Evolutionary conservation across 2,888 invertebrate genomes (phyloP).

Genomic region (Agonopterix heracliana): DNA sequence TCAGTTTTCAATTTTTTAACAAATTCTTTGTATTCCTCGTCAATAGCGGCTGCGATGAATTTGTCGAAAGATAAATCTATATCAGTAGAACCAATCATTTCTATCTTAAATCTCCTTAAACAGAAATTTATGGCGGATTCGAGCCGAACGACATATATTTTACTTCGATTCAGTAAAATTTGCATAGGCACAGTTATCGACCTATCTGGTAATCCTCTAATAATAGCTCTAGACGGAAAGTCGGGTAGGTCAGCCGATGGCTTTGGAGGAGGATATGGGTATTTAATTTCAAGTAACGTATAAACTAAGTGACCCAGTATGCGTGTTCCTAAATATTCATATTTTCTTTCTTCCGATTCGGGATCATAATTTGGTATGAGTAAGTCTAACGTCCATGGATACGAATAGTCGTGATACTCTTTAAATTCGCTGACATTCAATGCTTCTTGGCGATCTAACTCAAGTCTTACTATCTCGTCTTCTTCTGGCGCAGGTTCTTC

Average conservation of each 20-base stretch:
- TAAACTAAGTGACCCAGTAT: conserved; percentile 73
- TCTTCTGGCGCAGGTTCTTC: conserved; percentile 37
- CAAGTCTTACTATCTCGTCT: conserved; percentile 62
- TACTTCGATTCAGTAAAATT: conserved; percentile 46
- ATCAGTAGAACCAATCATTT: conserved; percentile 67
- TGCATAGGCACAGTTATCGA: conserved; percentile 56
- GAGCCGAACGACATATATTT: conserved; percentile 59
- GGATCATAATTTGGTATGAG: conserved; percentile 57
- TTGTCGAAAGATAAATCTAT: conserved; percentile 63
- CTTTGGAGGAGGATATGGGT: conserved; percentile 51
- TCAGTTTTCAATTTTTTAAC: conserved; percentile 51
- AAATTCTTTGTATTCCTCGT: conserved; percentile 49
- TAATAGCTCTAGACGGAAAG: conserved; percentile 49
- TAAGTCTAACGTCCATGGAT: conserved; percentile 72
- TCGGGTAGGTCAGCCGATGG: conserved; percentile 50
- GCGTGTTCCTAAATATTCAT: conserved; percentile 55
- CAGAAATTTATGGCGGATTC: conserved; percentile 77
- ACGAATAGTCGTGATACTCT: conserved; percentile 69
- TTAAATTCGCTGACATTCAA: conserved; percentile 74
- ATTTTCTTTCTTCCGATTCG: conserved; percentile 57
- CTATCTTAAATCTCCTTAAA: conserved; percentile 68
- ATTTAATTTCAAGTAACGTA: conserved; percentile 65
- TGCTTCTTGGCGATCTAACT: conserved; percentile 69
- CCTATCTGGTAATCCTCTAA: conserved; percentile 61
- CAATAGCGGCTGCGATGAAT: conserved; percentile 37